Evolutionary conservation across 2,888 invertebrate species (phyloP).

Genomic region (Leucozona laternaria): DNA sequence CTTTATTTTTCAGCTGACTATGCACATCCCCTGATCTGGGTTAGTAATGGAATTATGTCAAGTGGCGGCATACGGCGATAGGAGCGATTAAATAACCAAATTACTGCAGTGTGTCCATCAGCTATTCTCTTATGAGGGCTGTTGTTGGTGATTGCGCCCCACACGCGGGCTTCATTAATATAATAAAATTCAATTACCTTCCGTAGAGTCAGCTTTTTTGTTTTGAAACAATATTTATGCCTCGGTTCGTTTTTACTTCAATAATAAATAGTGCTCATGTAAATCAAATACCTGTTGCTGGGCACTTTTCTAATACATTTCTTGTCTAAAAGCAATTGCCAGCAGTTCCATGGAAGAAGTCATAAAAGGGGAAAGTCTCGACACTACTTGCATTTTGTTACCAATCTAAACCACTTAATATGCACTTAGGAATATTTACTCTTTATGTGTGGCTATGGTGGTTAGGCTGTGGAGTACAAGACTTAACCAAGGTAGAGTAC

Average conservation of each 20-base stretch:
- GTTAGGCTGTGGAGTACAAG: constrained; percentile 10
- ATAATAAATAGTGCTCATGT: not conserved
- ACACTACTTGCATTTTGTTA: constrained; percentile 23
- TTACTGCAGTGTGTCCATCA: constrained; percentile 42
- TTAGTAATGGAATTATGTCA: constrained; percentile 75
- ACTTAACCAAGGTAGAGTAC: constrained; percentile 16
- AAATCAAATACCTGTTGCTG: constrained; percentile 18
- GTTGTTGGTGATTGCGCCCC: constrained; percentile 50
- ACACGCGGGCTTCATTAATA: constrained; percentile 68
- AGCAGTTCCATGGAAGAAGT: not conserved
- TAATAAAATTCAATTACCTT: constrained; percentile 67
- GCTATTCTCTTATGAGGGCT: constrained; percentile 53
- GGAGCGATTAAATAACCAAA: constrained; percentile 66
- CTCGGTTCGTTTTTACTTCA: not conserved
- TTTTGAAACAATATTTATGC: constrained; percentile 33
- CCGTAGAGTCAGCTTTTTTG: constrained; percentile 29
- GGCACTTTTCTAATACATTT: constrained; percentile 18
- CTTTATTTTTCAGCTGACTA: constrained; percentile 21
- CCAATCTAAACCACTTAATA: constrained; percentile 52
- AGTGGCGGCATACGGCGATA: constrained; percentile 69
- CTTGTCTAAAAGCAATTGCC: constrained; percentile 3
- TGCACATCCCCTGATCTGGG: constrained; percentile 48
- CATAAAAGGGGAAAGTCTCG: constrained; percentile 6
- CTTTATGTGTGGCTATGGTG: constrained; percentile 6
- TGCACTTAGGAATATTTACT: constrained; percentile 46